Evolutionary conservation across 2,888 invertebrate genomes (phyloP).

Genomic region (Rhorus exstirpatorius): DNA sequence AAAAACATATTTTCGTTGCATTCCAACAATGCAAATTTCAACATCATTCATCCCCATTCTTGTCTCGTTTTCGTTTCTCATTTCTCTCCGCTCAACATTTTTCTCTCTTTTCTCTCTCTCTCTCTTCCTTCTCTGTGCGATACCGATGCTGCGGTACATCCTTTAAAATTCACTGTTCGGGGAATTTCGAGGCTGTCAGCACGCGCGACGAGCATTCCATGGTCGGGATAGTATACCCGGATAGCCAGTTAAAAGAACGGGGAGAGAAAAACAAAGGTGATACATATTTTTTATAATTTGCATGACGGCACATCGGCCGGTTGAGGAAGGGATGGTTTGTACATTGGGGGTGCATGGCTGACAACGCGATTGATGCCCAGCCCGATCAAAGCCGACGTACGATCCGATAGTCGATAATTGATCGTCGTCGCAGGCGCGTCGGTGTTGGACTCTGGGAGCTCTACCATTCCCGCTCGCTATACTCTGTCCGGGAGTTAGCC

Average conservation of each 20-base stretch:
- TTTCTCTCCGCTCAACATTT: slow-evolving; percentile 30
- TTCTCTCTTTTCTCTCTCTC: slow-evolving; percentile 20
- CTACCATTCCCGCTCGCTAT: slow-evolving; percentile 41
- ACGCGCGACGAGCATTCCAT: slow-evolving; percentile 13
- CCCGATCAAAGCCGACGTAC: slow-evolving; percentile 76
- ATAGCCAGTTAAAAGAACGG: slow-evolving; percentile 36
- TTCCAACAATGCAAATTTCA: too few species aligned
- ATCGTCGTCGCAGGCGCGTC: slow-evolving; percentile 67
- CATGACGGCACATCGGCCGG: slow-evolving; percentile 57
- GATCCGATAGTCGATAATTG: slow-evolving; percentile 79
- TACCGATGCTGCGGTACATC: slow-evolving; percentile 46
- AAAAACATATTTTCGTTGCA: too few species aligned
- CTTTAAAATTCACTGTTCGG: slow-evolving; percentile 52
- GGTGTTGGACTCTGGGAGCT: slow-evolving; percentile 12
- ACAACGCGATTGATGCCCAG: slow-evolving; percentile 68
- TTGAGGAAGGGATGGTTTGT: slow-evolving; percentile 16
- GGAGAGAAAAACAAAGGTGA: slow-evolving; percentile 66
- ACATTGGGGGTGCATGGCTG: slow-evolving; percentile 45
- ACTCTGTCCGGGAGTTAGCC: slow-evolving; percentile 22
- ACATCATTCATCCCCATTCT: slow-evolving; percentile 1
- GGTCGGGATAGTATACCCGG: not conserved
- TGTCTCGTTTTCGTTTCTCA: slow-evolving; percentile 30
- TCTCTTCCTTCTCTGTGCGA: slow-evolving; percentile 4
- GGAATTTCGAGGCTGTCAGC: slow-evolving; percentile 61
- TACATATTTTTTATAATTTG: slow-evolving; percentile 71